Evolutionary conservation across 2,113 vertebrate species (phyloP).

Genomic region (Cebus imitator): DNA sequence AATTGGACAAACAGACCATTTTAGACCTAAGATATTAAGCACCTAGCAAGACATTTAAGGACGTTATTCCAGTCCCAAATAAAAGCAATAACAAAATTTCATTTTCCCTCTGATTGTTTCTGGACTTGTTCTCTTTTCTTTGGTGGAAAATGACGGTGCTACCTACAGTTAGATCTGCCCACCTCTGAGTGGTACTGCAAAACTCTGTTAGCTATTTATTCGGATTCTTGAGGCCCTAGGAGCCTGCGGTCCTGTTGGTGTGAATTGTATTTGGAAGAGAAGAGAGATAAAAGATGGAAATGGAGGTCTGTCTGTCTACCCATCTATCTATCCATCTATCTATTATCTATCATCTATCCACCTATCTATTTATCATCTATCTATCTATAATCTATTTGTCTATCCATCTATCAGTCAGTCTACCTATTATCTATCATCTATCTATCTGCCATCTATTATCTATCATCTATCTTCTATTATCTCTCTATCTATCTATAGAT

Average conservation of each 20-base stretch:
- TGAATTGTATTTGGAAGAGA: not conserved
- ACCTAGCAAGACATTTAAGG: not conserved
- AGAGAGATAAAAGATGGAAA: not conserved
- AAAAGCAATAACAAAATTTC: not conserved
- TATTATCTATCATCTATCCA: not conserved
- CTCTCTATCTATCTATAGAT: too few species aligned
- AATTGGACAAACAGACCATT: not conserved
- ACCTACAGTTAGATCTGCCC: not conserved
- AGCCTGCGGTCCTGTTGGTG: not conserved
- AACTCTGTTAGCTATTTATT: not conserved
- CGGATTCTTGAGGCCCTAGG: not conserved
- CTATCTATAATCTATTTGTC: too few species aligned
- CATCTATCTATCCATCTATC: not conserved
- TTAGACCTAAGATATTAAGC: slow-evolving; percentile 1
- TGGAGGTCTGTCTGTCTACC: not conserved
- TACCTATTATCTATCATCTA: too few species aligned
- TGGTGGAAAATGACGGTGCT: not conserved
- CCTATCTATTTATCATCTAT: not conserved
- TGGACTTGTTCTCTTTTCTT: slow-evolving; percentile 38
- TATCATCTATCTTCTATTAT: too few species aligned
- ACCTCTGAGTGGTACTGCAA: not conserved
- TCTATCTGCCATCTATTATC: too few species aligned
- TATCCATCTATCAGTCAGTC: too few species aligned
- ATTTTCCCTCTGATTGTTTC: not conserved
- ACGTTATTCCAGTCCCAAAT: not conserved